Evolutionary conservation across 2,113 vertebrate species (phyloP), one percentile per base, ranked within the genome.

Genomic region (Rhipidura dahli): DNA sequence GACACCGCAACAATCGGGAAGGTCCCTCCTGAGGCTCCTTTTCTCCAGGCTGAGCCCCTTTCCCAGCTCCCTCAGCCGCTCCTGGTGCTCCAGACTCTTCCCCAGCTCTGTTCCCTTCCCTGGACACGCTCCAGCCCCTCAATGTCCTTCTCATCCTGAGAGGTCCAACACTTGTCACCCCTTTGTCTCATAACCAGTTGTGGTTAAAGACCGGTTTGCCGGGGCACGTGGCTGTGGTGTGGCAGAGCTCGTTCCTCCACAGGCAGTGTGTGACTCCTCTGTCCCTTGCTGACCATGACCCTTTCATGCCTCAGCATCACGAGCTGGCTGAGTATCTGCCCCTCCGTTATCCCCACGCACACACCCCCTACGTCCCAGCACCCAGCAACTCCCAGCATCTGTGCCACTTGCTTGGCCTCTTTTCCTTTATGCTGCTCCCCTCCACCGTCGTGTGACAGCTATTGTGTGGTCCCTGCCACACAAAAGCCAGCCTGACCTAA

Each of bases 401-500:
- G 93, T 93, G 85, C 85, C 92, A 83, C 93, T 96, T 24, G 76
- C 92, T 81, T 92, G 96, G 96, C 96, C 95, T 96, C 93, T 90
- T 96, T 96, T 96, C 86, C 93, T 96, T 96, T 96, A 66, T 94
- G 89, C 92, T 69, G 72, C 96, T 94, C 94, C 88, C 92, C 88
- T 93, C 68, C 85, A 9, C 90, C 42, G 75, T 95, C 83, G 83
- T 95, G 96, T 95, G 92, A 96, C 92, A 95, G 90, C 96, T 54
- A 90, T 96, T 96, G 94, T 95, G 92, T 90, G 89, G 83, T 89
- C 92, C 90, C 79, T 3, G 80, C 83, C 75, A 7, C 71, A 96
- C 96, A 97, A 97, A 97, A 96, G 96, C 90, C 45, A 93, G 92
- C 94, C 96, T 97, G 96, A 96, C 96, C 96, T 94, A 96, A 96